A percentile compares a stretch with the other conserved stretches of the same genome.
These are phyloP conservation scores for Silurus asotus DNA, from an alignment of 2,113 vertebrate genomes.

Conservation along the genomic window DNA sequence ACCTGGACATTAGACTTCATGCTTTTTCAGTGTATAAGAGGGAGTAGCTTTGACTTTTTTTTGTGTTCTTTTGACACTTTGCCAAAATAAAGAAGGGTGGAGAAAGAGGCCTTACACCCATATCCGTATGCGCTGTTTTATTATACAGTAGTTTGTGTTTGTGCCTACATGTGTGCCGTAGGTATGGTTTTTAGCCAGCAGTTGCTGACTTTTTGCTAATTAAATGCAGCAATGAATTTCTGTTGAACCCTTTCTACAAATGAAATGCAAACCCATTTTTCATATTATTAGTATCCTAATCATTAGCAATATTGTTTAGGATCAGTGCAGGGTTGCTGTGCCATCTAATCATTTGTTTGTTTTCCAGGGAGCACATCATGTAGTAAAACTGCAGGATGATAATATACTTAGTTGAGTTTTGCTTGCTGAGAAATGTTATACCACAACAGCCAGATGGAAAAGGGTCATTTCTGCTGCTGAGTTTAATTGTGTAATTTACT, in stretches of 20 bases:
- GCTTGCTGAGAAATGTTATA: constrained; percentile 58
- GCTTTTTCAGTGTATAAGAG: neutral
- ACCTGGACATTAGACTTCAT: neutral
- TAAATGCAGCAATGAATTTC: neutral
- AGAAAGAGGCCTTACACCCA: neutral
- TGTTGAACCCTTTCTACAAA: neutral
- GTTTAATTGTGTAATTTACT: constrained; percentile 16
- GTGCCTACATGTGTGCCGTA: neutral
- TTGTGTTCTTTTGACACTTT: constrained; percentile 5
- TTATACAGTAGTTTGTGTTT: too few relatives aligned
- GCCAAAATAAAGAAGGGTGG: constrained; percentile 34
- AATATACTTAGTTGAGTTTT: constrained; percentile 59
- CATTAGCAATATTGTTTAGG: neutral
- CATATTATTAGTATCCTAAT: neutral
- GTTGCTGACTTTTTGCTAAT: neutral
- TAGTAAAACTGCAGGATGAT: constrained; percentile 36
- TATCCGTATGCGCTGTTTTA: neutral
- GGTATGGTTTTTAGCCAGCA: neutral
- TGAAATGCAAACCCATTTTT: neutral
- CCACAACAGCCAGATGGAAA: constrained; percentile 36
- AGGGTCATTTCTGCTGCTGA: constrained; percentile 1
- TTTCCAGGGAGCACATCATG: neutral
- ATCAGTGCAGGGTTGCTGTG: constrained; percentile 4
- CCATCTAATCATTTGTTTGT: constrained; percentile 7
- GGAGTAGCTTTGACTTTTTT: neutral